Evolutionary conservation across 1,140 invertebrate species (phyloP), one percentile per base, ranked within the genome.

Genomic region (Drosophila burlai): DNA sequence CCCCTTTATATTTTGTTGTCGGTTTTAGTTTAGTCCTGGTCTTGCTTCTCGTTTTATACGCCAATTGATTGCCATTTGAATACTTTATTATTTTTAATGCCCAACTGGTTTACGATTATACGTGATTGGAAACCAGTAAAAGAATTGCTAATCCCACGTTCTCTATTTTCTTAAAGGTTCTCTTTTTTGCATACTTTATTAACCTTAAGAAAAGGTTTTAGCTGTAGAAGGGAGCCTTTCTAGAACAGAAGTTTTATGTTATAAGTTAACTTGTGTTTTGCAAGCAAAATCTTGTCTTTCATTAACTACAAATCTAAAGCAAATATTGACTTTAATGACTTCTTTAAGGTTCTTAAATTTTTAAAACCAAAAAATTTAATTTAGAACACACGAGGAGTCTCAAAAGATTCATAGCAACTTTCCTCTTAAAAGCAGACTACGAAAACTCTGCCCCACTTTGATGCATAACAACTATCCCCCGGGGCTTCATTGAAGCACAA

Each of bases 41-140:
- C 31, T 71, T 43, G n/a, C 29, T n/a, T 31, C 15, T 18, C 55
- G 46, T 46, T 73, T 74, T 74, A 61, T 73, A n/a, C 18, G 55
- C 31, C 71, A 74, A 73, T 73, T 74, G 69, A 73, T 73, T 73
- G 31, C 54, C 55, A 73, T 60, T 73, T 73, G 68, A 73, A 73
- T 73, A 73, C 46, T 74, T 74, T 74, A 74, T 74, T 74, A 73
- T 74, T 74, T 74, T 74, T 74, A 74, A 74, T 74, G 68, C 46
- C 49, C 34, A 38, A 18, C 58, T 24, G 54, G 52, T 72, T 74
- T 74, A 73, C 54, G 55, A 42, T 50, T 40, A 26, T 73, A 52
- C 55, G 69, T 73, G 69, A 73, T 73, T 72, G 38, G 45, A 21
- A 18, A 24, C 24, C 13, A 29, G 47, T 29, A 16, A 67, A 67